Evolutionary conservation across 23 tunicate genomes (phyloP), one percentile per base, ranked within the genome.

Genomic region (Styela plicata): DNA sequence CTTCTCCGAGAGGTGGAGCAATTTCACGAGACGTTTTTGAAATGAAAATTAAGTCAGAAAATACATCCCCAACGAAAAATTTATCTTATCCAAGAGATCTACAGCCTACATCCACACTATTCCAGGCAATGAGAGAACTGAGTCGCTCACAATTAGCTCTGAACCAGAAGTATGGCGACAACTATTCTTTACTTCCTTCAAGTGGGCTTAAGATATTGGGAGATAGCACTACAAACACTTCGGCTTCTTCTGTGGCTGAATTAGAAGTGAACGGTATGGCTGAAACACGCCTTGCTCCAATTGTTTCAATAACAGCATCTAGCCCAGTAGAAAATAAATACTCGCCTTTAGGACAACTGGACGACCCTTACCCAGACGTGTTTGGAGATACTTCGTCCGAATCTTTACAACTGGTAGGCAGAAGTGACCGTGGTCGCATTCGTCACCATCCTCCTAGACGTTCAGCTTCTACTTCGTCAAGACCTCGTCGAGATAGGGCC

Each of bases 321-420:
- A 66, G 31, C 7, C 31, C 69, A 83, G 86, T 69, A 68, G 22
- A 79, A 79, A 44, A 69, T 83, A n/a, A 52, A 73, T 53, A 17
- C 71, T 44, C 86, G 79, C 27, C 70, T 18, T 2, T 68, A 5
- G 13, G 57, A 5, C 57, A 7, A 44, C 57, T 44, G 57, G 57
- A 44, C 13, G 57, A 44, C 13, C 13, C 57, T 13, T 82, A 74
- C 32, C 85, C 77, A 1, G 69, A 82, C 24, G 77, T 63, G 33
- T 82, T 74, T 5, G n/a, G 85, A 23, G 85, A 82, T 34, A 82
- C 85, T 10, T 68, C 85, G 37, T 74, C 85, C 26, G 37, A 34
- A 25, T 69, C 85, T 25, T 68, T 74, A 28, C 85, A 44, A 44
- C 7, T 44, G 13, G 13, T 44, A 44, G 57, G 86, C 92, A 0